These are phyloP conservation scores for Ericerus pela DNA, from an alignment of 1,140 invertebrate genomes.

Conservation along the genomic window DNA sequence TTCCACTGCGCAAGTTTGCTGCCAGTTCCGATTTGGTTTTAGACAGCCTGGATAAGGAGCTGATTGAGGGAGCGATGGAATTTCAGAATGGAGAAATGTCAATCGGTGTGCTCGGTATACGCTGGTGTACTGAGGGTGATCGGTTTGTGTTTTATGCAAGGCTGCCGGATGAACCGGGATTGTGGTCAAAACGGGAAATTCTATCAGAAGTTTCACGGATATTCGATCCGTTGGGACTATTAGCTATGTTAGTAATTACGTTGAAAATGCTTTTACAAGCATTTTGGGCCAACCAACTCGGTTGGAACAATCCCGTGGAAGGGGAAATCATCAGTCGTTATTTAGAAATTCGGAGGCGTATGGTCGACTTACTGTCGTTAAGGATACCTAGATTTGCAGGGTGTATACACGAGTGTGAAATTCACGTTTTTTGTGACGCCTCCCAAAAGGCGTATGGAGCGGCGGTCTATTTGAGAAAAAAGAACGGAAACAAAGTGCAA, in stretches of 20 bases:
- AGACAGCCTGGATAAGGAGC: too few species aligned
- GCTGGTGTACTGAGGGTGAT: background rate
- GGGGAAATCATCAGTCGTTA: slow-evolving; percentile 21
- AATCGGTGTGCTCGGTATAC: background rate
- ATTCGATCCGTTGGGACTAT: slow-evolving; percentile 32
- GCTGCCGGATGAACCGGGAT: background rate
- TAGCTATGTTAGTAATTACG: slow-evolving; percentile 26
- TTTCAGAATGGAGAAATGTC: background rate
- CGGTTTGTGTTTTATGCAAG: background rate
- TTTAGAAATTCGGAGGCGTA: slow-evolving; percentile 17
- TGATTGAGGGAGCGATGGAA: too few species aligned
- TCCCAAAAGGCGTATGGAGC: slow-evolving; percentile 21
- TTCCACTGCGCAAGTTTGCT: background rate
- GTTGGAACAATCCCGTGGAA: slow-evolving; percentile 28
- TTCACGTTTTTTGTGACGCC: slow-evolving; percentile 25
- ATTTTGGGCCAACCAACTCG: slow-evolving; percentile 25
- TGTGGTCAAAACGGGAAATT: slow-evolving; percentile 25
- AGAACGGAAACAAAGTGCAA: background rate
- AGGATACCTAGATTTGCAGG: background rate
- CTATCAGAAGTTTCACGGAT: slow-evolving; percentile 28
- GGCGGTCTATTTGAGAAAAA: slow-evolving; percentile 21
- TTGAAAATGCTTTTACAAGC: slow-evolving; percentile 32
- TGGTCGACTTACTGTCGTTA: slow-evolving; percentile 15
- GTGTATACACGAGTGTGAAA: too few species aligned
- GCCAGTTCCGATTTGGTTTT: too few species aligned